Evolutionary conservation across 2,797 vertebrate species (phyloP), one percentile per base, ranked within the genome.

Genomic region (Ciconia nigra): DNA sequence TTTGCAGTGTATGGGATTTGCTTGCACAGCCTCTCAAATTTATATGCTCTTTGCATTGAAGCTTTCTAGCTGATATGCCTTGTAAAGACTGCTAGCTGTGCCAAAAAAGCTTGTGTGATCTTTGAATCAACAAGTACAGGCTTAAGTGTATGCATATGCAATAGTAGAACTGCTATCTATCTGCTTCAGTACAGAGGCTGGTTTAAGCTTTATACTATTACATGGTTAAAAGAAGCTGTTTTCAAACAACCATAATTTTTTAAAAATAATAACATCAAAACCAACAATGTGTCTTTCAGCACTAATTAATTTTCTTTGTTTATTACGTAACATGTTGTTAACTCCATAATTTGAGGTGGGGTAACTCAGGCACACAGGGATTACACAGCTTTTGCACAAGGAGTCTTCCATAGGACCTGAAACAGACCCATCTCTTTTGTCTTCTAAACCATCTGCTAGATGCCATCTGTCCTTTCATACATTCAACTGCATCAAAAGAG

Each of bases 311-410:
- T 82, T 58, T 94, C 77, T 54, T 89, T 74, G 31, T 87, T 91
- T 76, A 59, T 95, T 95, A 66, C 1, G 2, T 89, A 96, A 95
- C 12, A 39, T 35, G 69, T 65, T 70, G 31, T 85, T 95, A 89
- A 92, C 81, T 73, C 83, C 41, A 49, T 91, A 85, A 78, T 95
- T 94, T 86, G 72, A 95, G 77, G 77, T 84, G 85, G 85, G 72
- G 77, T 96, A 95, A 88, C 25, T 83, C 22, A 59, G 51, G 63
- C 57, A 49, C 13, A 78, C 37, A 73, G 42, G 51, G 67, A 86
- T 95, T 95, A 77, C 73, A 82, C 16, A 82, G 62, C 10, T 83
- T 92, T 90, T 90, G 49, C 66, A 72, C 12, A 58, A 46, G 35
- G 67, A 91, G 28, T 76, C 80, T 88, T 90, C 42, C 0, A 2